phyloP scores from a whole-genome alignment of 2,797 vertebrate genomes.

The Pteropus rufus region DNA sequence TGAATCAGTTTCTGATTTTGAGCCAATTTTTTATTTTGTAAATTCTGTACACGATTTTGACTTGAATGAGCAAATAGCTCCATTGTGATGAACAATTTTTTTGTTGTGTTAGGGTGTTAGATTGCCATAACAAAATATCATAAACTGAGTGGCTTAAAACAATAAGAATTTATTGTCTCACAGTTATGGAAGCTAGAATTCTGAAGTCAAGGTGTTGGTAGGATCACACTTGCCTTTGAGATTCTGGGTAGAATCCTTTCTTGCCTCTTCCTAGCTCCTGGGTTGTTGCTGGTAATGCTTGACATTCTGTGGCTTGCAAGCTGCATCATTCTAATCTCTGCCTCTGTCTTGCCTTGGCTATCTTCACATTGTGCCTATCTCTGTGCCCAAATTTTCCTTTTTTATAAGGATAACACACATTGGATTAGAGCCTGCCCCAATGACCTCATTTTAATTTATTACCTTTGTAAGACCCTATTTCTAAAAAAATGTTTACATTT shows the following conservation, averaged over 20 bases:
- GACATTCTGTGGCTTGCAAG: not conserved
- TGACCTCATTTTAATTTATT: constrained; percentile 2
- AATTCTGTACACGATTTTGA: not conserved
- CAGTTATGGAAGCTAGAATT: not conserved
- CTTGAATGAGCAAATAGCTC: not conserved
- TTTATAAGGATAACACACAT: not conserved
- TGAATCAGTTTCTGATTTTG: not conserved
- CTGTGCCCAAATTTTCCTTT: not conserved
- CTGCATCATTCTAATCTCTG: not conserved
- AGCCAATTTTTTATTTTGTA: not conserved
- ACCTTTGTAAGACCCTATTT: not conserved
- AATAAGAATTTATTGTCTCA: not conserved
- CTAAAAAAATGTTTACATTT: not conserved
- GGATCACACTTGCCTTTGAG: not conserved
- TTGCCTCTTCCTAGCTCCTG: not conserved
- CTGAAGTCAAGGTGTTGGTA: not conserved
- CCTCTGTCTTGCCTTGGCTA: not conserved
- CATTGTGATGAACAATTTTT: not conserved
- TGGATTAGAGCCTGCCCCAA: not conserved
- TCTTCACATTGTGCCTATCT: not conserved
- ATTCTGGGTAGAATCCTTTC: not conserved
- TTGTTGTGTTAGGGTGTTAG: not conserved
- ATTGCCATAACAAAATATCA: not conserved
- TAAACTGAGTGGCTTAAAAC: not conserved
- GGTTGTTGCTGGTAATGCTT: not conserved